Base-by-base conservation (phyloP, 2,888 invertebrate species). In the Seladonia tumulorum region DNA sequence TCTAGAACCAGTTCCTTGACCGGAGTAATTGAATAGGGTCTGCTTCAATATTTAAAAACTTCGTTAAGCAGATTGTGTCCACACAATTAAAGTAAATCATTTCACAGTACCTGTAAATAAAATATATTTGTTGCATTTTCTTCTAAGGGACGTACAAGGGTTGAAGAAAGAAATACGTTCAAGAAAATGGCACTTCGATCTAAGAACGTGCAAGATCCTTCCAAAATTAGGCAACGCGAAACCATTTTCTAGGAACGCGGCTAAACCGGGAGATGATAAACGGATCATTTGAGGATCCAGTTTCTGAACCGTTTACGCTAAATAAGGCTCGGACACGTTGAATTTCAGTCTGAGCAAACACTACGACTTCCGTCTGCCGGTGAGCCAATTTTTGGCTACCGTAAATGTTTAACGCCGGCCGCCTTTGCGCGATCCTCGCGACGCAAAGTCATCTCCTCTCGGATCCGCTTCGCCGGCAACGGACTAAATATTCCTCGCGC, bases 401-500 rank as follows among this genome's bases (percentile, higher is more conserved):
- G 39, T 53, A n/a, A 70, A 77, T 70, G 49, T 70, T 77, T 77
- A n/a, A 68, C 35, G 35, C 25, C 25, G 18, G 35, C 53, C 14
- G 25, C 49, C 39, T 49, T 39, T 18, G 68, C 49, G 5, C 45
- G 25, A 49, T 53, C 8, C 53, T 22, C 22, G 14, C 22, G 18
- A 5, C 18, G 18, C 25, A n/a, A 10, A 70, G 68, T n/a, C 35
- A 29, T 76, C 35, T n/a, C 14, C 35, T 18, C 49, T 47, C 29
- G 39, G n/a, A 68, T 7, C 75, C 66, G 22, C 72, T 73, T 82
- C 53, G 39, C 22, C 53, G 22, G 53, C 22, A 22, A 53, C 42
- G 8, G 8, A 42, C 45, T 57, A 60, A 71, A 71, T 84, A 84
- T 83, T 49, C 73, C 29, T 16, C 12, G 60, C 60, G 47, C 5